Conservation (phyloP, 2,797 vertebrate genomes). For the Hylomyscus alleni region DNA sequence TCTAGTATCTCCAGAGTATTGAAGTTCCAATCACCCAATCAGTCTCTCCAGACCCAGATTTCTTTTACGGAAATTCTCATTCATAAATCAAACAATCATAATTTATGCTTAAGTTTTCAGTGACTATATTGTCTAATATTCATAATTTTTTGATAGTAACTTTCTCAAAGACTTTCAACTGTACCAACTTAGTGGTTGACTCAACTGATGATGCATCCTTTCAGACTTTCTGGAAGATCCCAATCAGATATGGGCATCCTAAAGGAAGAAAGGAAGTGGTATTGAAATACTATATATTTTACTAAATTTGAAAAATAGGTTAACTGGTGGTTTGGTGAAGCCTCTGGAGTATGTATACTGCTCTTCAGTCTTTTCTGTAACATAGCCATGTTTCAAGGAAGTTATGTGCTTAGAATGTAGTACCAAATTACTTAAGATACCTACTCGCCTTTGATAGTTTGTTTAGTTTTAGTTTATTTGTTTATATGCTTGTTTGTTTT, state of each 20-base stretch:
- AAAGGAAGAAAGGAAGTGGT: neutral
- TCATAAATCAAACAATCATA: neutral
- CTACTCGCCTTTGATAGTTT: neutral
- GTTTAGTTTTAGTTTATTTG: too few relatives aligned
- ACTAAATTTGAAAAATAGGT: neutral
- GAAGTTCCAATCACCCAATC: neutral
- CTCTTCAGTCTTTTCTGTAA: neutral
- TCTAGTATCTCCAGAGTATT: too few relatives aligned
- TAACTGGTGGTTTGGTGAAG: neutral
- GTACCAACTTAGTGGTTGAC: neutral
- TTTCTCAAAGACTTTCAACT: neutral
- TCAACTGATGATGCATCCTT: neutral
- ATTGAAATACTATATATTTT: neutral
- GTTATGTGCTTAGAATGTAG: neutral
- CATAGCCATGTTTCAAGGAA: neutral
- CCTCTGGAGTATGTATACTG: neutral
- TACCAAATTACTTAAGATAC: neutral
- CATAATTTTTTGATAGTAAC: neutral
- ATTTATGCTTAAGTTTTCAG: conserved; percentile 3
- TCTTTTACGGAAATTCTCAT: neutral
- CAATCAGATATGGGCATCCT: neutral
- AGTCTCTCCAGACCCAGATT: neutral
- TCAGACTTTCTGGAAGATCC: neutral
- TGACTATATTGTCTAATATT: neutral
- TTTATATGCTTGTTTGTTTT: too few relatives aligned